phyloP scores from a whole-genome alignment of 2,113 vertebrate species.

The Mellivora capensis region DNA sequence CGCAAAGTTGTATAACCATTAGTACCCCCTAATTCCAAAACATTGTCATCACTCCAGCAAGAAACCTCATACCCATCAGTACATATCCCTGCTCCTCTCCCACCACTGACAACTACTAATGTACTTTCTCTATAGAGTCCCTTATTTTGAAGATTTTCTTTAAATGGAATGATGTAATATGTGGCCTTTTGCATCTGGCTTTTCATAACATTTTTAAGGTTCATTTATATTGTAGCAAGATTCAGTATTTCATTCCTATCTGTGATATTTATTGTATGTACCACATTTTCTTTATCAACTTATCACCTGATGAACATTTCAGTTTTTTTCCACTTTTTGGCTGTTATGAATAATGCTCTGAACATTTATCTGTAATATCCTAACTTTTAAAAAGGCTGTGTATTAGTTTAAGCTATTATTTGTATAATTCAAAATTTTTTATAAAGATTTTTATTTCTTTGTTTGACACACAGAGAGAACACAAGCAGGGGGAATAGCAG shows the following conservation, averaged over 20 bases:
- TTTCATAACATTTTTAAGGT: background rate
- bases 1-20: background rate
- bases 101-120: background rate
- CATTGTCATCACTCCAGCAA: background rate
- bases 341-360: background rate
- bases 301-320: background rate
- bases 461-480: background rate
- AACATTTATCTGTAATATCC: background rate
- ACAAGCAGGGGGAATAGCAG: background rate
- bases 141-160: background rate
- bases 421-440: background rate
- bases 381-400: background rate
- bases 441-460: background rate
- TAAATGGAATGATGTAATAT: background rate
- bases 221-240: background rate
- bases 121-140: background rate
- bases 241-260: background rate
- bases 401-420: background rate
- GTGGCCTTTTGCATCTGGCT: background rate
- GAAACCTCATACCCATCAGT: background rate
- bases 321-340: background rate
- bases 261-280: background rate
- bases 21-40: background rate
- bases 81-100: background rate
- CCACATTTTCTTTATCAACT: background rate